Base-by-base conservation (phyloP, 2,797 vertebrate species). In the Hydrocynus forskahlii region DNA sequence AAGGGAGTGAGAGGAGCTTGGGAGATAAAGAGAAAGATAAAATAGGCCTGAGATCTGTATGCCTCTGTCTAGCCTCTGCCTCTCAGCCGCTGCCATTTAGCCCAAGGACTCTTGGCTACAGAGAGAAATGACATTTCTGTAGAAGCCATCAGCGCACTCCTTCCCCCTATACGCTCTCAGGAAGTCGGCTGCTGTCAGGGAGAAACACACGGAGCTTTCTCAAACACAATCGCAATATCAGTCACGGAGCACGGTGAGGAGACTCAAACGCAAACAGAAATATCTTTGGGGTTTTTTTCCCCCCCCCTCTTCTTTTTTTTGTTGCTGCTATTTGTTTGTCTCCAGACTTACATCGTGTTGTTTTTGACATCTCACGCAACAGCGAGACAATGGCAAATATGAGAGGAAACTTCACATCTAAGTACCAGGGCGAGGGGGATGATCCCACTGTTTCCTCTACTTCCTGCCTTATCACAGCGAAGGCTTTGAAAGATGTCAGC, bases 371-470 rank as follows among this genome's bases (percentile, higher is more conserved):
- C 87, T 92, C 85, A 80, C 70, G 54, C 81, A 85, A 77, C 81
- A 76, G 69, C 67, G 84, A 84, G 88, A 91, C 88, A 89, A 89
- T 84, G 82, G 83, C 55, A 55, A 80, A 86, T 84, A 85, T 86
- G 84, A 89, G 87, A 90, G 85, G 82, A 85, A 91, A 87, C 87
- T 88, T 91, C 82, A 89, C 90, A 87, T 92, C 89, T 89, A 86
- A 90, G 89, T 76, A 45, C 76, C 45, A 40, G 69, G 77, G 80
- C 45, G 71, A 81, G 79, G 75, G 73, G 64, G 75, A 88, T 79
- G 85, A 85, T 57, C 73, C 70, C 64, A 43, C 71, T 6, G 74
- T 81, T 88, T 90, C 57, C 82, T 72, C 79, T 77, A 83, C 84
- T 89, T 89, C 89, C 84, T 87, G 84, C 68, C 87, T 86, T 88